Conservation (phyloP, 2,113 vertebrate species). For the Spizaetus ornatus region DNA sequence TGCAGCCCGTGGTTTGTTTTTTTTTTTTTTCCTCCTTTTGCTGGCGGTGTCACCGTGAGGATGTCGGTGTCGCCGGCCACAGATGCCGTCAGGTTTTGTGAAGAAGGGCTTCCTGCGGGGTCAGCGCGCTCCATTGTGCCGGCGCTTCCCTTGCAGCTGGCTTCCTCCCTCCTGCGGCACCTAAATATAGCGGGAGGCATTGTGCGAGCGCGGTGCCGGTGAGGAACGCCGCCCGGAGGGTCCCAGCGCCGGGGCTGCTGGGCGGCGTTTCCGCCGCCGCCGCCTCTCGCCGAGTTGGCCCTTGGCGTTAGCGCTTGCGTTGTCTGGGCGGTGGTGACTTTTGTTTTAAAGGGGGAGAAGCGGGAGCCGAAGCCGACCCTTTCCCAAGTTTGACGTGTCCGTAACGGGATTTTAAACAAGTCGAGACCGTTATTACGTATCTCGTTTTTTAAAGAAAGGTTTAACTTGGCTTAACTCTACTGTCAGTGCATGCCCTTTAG, state of each 20-base stretch:
- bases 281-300: rapidly evolving
- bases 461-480: not conserved
- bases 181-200: not conserved
- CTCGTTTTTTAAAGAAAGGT: not conserved
- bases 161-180: not conserved
- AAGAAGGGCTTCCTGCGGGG: not conserved
- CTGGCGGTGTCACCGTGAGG: rapidly evolving
- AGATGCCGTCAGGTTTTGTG: not conserved
- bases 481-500: not conserved
- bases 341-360: not conserved
- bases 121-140: not conserved
- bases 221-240: rapidly evolving
- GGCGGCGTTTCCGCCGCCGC: rapidly evolving
- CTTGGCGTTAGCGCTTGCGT: rapidly evolving
- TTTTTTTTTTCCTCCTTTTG: not conserved
- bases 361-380: rapidly evolving
- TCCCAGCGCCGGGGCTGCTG: rapidly evolving
- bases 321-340: not conserved
- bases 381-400: not conserved
- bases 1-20: rapidly evolving
- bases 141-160: conserved; percentile 10
- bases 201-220: rapidly evolving
- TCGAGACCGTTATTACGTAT: rapidly evolving
- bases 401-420: not conserved
- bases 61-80: not conserved